Percentiles rank a stretch among this genome's conserved stretches.
Evolutionary conservation across 2,797 vertebrate species (phyloP).

Genomic region (Monodelphis domestica): DNA sequence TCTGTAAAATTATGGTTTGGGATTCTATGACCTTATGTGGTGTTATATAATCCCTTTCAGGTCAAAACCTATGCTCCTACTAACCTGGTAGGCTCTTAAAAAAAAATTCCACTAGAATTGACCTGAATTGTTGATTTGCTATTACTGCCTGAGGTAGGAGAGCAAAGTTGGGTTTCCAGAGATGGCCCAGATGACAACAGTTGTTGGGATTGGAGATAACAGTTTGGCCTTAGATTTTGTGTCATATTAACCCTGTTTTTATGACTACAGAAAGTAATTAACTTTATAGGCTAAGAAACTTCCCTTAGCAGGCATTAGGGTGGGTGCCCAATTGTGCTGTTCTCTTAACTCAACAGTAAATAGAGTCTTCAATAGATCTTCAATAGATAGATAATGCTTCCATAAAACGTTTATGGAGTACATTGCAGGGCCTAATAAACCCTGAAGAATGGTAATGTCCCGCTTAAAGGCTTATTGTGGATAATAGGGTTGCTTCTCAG

Average conservation of each 20-base stretch:
- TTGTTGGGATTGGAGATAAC: not conserved
- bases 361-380: fast-evolving
- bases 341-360: not conserved
- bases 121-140: not conserved
- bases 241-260: not conserved
- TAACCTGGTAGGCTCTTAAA: not conserved
- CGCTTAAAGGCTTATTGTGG: not conserved
- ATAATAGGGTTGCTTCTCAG: not conserved
- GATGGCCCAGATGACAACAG: not conserved
- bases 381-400: fast-evolving
- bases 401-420: not conserved
- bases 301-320: not conserved
- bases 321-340: not conserved
- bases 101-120: not conserved
- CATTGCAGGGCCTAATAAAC: not conserved
- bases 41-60: not conserved
- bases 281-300: not conserved
- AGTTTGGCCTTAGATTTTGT: not conserved
- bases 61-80: not conserved
- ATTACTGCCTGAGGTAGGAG: not conserved
- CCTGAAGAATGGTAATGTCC: not conserved
- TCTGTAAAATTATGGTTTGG: not conserved
- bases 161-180: not conserved
- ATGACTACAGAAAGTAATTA: not conserved
- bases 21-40: not conserved